A percentile compares a stretch with the other conserved stretches of the same genome.
These are phyloP conservation scores for Holacanthus passer DNA, from an alignment of 2,113 vertebrate genomes.

Conservation along the genomic window DNA sequence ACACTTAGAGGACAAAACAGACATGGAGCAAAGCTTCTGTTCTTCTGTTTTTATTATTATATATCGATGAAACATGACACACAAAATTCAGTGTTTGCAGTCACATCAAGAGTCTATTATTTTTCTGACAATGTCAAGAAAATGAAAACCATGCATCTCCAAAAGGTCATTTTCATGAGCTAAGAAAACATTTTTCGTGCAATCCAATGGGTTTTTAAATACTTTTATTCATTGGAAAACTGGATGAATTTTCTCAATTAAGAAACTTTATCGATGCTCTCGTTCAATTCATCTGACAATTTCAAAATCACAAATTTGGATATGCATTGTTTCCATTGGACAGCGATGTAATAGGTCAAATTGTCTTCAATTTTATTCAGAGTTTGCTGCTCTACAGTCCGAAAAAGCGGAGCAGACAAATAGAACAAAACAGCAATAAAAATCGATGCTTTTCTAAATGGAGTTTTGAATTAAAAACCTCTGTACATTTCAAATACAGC, in stretches of 20 bases:
- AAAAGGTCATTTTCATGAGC: neutral
- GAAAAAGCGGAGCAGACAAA: neutral
- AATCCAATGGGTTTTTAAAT: neutral
- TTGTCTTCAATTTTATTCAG: neutral
- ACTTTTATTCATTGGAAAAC: too few species aligned
- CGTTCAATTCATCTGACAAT: neutral
- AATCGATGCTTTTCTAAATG: slow-evolving; percentile 18
- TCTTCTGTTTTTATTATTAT: slow-evolving; percentile 37
- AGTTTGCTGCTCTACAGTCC: neutral
- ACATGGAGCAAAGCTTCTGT: slow-evolving; percentile 26
- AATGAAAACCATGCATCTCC: neutral
- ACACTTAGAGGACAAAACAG: slow-evolving; percentile 50
- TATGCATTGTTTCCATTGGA: neutral
- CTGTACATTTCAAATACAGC: neutral
- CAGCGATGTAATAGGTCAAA: neutral
- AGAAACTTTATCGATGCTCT: too few species aligned
- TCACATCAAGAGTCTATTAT: neutral
- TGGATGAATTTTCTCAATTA: neutral
- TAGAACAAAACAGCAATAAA: slow-evolving; percentile 16
- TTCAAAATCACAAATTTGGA: neutral
- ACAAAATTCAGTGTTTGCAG: neutral
- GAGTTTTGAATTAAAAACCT: slow-evolving; percentile 13
- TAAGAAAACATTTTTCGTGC: neutral
- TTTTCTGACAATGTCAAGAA: neutral
- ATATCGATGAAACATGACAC: neutral